Base-by-base conservation (phyloP, 2,797 vertebrate species). In the Acanthurus leucopareius region DNA sequence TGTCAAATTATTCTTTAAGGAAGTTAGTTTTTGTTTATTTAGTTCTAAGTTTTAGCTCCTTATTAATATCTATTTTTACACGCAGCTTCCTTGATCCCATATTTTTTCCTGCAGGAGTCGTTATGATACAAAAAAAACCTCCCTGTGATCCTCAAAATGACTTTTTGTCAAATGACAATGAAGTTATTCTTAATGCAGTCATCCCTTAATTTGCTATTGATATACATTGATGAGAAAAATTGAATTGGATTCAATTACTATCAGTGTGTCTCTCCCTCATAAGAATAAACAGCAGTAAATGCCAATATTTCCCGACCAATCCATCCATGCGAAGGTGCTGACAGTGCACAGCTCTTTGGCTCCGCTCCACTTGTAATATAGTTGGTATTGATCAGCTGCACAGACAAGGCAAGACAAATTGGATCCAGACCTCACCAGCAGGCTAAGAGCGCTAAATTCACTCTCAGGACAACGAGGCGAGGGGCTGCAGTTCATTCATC, bases 331-430 rank as follows among this genome's bases (percentile, higher is more conserved):
- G 74, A 72, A 81, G 79, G 75, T 91, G 93, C 93, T 95, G 93
- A 94, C 88, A 69, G 73, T 73, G 90, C 93, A 86, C 80, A 77
- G 72, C 68, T 79, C 75, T 63, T 73, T 85, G 89, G 83, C 82
- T 22, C 48, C 2, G 73, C 76, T 92, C 90, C 90, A 79, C 73
- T 77, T 86, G 67, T 88, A 92, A 92, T 91, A 92, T 91, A 87
- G 91, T 93, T 88, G 84, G 79, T 92, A 94, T 94, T 89, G 93
- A 94, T 93, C 90, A 85, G 51, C 53, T 54, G 65, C 65, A 14
- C 78, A 83, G 93, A 89, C 80, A 78, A 82, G 88, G 69, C 60
- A 83, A 89, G 89, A 91, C 77, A 82, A 86, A 93, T 89, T 85
- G 78, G 86, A 90, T 90, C 76, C 66, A 80, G 77, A 80, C 71